These are phyloP conservation scores for Vanessa atalanta DNA, from an alignment of 1,140 invertebrate genomes.

Conservation along the genomic window DNA sequence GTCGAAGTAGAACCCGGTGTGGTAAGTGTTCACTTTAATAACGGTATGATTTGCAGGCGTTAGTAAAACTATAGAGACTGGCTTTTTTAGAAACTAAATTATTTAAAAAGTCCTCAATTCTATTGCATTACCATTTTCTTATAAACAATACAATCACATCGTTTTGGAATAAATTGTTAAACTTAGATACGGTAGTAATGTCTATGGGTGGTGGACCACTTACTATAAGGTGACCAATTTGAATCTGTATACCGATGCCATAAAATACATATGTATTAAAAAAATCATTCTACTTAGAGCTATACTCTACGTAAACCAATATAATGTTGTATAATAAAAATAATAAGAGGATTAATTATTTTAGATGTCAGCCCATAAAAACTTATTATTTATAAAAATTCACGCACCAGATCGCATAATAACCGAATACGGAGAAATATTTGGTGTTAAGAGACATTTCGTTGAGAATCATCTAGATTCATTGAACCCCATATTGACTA, in stretches of 20 bases:
- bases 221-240: no score
- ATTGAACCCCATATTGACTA: conserved; percentile 11
- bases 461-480: conserved; percentile 29
- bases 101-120: no score
- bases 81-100: no score
- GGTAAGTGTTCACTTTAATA: not conserved
- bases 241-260: no score
- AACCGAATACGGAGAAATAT: conserved; percentile 30
- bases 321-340: no score
- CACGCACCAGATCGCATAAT: conserved; percentile 35
- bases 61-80: not conserved
- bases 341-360: not conserved
- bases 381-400: conserved; percentile 23
- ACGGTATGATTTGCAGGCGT: not conserved
- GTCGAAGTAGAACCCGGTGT: conserved; percentile 41
- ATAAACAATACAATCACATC: no score
- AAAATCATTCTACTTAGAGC: no score
- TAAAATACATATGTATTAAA: not conserved
- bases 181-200: not conserved
- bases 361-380: conserved; percentile 27
- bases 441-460: conserved; percentile 36
- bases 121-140: no score
- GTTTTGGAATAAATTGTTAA: no score
- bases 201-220: not conserved
- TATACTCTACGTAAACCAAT: no score